Percentiles rank a stretch among this genome's conserved stretches.
Evolutionary conservation across 1,140 invertebrate species (phyloP).

Genomic region (Mamestra configurata): DNA sequence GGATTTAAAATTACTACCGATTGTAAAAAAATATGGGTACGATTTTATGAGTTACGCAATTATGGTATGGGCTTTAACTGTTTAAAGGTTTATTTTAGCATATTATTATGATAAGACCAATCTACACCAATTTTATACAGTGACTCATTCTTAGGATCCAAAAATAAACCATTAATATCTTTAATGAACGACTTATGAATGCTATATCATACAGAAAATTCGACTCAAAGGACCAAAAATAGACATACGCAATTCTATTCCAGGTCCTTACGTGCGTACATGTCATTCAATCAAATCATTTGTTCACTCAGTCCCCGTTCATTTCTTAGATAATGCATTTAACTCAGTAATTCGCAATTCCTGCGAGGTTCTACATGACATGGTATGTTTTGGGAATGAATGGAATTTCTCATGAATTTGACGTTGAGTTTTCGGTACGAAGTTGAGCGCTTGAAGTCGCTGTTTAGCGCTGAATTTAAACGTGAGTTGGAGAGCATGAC

Average conservation of each 20-base stretch:
- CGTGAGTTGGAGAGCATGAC: background rate
- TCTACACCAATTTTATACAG: too few species aligned
- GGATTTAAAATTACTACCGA: too few species aligned
- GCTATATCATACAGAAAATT: too few species aligned
- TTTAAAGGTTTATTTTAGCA: too few species aligned
- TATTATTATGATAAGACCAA: too few species aligned
- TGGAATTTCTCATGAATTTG: slow-evolving; percentile 1
- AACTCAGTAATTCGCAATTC: slow-evolving; percentile 9
- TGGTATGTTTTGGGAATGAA: background rate
- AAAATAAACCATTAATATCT: too few species aligned
- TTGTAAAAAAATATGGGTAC: too few species aligned
- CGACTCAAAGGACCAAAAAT: background rate
- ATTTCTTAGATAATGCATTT: background rate
- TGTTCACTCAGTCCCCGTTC: background rate
- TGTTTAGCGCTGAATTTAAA: background rate
- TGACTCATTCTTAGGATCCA: too few species aligned
- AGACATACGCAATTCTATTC: background rate
- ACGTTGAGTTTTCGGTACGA: background rate
- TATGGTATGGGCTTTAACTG: too few species aligned
- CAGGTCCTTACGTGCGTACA: background rate
- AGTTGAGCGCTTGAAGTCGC: background rate
- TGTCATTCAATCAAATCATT: slow-evolving; percentile 11
- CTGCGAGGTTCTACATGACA: background rate
- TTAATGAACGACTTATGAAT: too few species aligned
- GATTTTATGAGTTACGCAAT: too few species aligned